A percentile compares a stretch with the other conserved stretches of the same genome.
Conservation (phyloP, 1,140 invertebrate species). For the Alviniconcha marisindica region DNA sequence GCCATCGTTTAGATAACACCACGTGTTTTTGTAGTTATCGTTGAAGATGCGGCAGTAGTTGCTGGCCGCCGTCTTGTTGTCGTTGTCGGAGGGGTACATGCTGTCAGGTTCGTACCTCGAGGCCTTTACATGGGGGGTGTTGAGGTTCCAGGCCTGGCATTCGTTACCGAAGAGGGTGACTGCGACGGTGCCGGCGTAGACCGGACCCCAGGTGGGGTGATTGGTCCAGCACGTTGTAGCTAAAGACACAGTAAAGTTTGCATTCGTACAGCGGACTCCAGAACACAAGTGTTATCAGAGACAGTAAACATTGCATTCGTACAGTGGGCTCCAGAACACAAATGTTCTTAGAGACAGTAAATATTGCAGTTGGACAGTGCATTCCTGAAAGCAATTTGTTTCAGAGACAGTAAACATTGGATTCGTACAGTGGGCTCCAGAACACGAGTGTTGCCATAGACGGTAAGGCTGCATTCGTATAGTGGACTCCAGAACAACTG, state of each 20-base stretch:
- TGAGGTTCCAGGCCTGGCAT: not conserved
- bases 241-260: not conserved
- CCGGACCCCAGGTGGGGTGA: not conserved
- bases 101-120: not conserved
- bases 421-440: no score
- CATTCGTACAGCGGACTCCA: no score
- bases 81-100: not conserved
- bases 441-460: no score
- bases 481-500: no score
- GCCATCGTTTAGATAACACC: not conserved
- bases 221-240: not conserved
- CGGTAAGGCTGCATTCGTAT: no score
- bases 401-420: no score
- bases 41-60: constrained; percentile 15
- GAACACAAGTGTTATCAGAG: no score
- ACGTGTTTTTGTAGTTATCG: not conserved
- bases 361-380: no score
- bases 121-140: not conserved
- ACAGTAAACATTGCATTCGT: no score
- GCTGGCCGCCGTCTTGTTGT: not conserved
- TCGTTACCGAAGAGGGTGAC: not conserved
- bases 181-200: not conserved
- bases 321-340: no score
- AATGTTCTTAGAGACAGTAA: no score
- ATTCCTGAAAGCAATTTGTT: no score